Conservation (phyloP, 92 coral and sea anemone genomes). For the Galaxea fascicularis region DNA sequence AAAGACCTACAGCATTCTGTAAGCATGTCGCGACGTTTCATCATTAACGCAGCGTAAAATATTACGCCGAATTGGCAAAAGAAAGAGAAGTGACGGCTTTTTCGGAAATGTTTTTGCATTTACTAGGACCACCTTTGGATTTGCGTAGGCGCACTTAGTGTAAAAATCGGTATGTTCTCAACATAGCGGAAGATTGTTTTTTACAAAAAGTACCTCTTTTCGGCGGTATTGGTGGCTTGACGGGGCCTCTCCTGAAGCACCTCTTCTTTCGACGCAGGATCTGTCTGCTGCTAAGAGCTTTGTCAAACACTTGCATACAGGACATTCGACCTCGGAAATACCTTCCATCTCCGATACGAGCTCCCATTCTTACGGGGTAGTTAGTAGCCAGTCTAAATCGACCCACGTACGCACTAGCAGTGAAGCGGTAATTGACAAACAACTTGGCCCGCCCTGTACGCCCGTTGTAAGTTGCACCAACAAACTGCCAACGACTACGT, state of each 20-base stretch:
- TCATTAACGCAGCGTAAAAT: no score
- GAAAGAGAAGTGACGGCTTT: no score
- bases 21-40: no score
- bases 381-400: slow-evolving; percentile 55
- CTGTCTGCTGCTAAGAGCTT: slow-evolving; percentile 14
- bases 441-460: slow-evolving; percentile 55
- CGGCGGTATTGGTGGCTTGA: no score
- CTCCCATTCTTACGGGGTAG: slow-evolving; percentile 44
- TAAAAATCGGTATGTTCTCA: no score
- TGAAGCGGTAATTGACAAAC: slow-evolving; percentile 45
- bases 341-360: slow-evolving; percentile 28
- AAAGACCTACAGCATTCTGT: no score
- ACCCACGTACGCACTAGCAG: slow-evolving; percentile 21
- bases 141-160: no score
- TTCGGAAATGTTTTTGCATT: no score
- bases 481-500: slow-evolving; percentile 48
- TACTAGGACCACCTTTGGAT: no score
- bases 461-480: slow-evolving; percentile 50
- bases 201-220: no score
- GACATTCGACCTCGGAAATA: slow-evolving; percentile 58
- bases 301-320: slow-evolving; percentile 45
- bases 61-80: no score
- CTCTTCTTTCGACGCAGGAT: slow-evolving; percentile 27
- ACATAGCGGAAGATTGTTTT: no score
- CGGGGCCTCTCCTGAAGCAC: slow-evolving; percentile 37